A percentile compares a stretch with the other conserved stretches of the same genome.
These are phyloP conservation scores for Macropus fuliginosus DNA, from an alignment of 2,797 vertebrate genomes.

Conservation along the genomic window DNA sequence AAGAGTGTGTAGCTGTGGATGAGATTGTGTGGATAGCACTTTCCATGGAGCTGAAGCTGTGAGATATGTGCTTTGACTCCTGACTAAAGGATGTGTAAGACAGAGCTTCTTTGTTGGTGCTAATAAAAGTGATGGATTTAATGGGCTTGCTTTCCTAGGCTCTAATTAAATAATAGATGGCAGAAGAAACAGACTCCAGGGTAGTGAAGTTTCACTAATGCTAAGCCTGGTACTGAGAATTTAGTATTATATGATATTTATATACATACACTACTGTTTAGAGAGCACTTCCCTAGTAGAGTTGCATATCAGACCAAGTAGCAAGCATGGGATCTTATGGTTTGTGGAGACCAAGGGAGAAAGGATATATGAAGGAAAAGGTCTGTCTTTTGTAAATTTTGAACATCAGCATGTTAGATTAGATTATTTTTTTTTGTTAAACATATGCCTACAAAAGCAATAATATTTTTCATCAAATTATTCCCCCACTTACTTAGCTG, in stretches of 20 bases:
- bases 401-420: background rate
- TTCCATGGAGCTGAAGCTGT: background rate
- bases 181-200: background rate
- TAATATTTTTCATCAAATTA: background rate
- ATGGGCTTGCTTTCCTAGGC: background rate
- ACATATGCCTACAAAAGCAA: background rate
- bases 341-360: background rate
- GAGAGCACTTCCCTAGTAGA: background rate
- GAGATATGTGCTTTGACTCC: background rate
- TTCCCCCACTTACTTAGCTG: background rate
- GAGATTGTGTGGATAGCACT: background rate
- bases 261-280: background rate
- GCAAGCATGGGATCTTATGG: background rate
- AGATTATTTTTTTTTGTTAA: background rate
- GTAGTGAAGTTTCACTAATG: background rate
- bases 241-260: background rate
- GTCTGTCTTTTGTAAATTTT: background rate
- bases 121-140: background rate
- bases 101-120: background rate
- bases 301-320: background rate
- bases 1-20: background rate
- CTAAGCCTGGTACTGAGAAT: background rate
- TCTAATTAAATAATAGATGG: background rate
- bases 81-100: background rate
- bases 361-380: background rate